A percentile compares a stretch with the other conserved stretches of the same genome.
Evolutionary conservation across 2,888 invertebrate species (phyloP).

Genomic region (Cataglyphis altisquamis): DNA sequence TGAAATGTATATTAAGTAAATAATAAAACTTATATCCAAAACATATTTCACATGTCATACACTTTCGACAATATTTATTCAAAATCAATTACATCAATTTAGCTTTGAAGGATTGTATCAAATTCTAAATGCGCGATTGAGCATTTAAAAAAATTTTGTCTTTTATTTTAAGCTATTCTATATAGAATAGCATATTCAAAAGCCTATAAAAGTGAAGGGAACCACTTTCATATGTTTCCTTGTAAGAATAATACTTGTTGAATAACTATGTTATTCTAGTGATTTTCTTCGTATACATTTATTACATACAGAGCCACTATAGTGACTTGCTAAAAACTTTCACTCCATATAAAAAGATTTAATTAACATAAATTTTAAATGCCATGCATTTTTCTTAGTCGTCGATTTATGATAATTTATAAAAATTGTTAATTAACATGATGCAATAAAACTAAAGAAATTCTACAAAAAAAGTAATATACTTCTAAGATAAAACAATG

Average conservation of each 20-base stretch:
- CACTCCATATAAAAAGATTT: neutral
- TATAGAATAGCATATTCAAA: neutral
- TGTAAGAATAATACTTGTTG: neutral
- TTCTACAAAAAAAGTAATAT: neutral
- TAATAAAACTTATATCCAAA: neutral
- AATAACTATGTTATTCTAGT: neutral
- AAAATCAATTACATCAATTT: neutral
- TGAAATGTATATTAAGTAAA: neutral
- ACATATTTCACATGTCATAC: neutral
- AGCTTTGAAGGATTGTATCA: neutral
- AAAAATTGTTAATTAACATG: neutral
- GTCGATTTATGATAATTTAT: neutral
- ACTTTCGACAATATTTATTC: neutral
- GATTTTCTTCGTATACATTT: neutral
- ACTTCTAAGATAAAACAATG: neutral
- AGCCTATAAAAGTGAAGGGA: neutral
- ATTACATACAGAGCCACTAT: neutral
- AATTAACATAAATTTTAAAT: slow-evolving; percentile 20
- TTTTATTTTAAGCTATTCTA: neutral
- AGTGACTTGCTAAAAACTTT: neutral
- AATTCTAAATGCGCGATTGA: neutral
- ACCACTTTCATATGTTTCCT: slow-evolving; percentile 19
- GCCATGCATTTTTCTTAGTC: slow-evolving; percentile 8
- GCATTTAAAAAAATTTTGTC: neutral
- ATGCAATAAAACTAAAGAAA: neutral